Evolutionary conservation across 2,797 vertebrate species (phyloP).

Genomic region (Danio albolineatus): DNA sequence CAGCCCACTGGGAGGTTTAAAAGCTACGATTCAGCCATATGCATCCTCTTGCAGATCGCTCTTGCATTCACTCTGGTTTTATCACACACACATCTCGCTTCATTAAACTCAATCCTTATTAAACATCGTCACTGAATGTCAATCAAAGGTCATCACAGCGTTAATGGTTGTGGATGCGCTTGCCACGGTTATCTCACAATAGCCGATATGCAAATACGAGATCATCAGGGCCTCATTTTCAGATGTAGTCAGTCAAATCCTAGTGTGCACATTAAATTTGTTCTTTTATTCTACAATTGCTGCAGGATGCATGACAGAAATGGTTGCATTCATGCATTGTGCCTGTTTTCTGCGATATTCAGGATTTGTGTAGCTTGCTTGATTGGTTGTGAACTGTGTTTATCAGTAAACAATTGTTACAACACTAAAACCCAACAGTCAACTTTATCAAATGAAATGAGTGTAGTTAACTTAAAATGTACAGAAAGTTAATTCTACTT

Average conservation of each 20-base stretch:
- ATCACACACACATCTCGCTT: background rate
- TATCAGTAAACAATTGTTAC: too few relatives aligned
- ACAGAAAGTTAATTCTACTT: too few relatives aligned
- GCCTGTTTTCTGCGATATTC: too few relatives aligned
- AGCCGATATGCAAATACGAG: background rate
- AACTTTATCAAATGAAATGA: too few relatives aligned
- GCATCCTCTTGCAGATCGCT: constrained; percentile 43
- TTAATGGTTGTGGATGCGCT: background rate
- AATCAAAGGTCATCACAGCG: background rate
- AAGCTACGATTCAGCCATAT: constrained; percentile 42
- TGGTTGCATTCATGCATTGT: too few relatives aligned
- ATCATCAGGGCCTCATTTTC: background rate
- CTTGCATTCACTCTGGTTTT: background rate
- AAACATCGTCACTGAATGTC: constrained; percentile 18
- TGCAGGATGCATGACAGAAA: too few relatives aligned
- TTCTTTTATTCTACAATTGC: background rate
- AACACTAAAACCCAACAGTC: too few relatives aligned
- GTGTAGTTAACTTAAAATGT: too few relatives aligned
- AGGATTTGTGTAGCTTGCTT: too few relatives aligned
- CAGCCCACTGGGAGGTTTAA: constrained; percentile 45
- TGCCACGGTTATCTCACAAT: background rate
- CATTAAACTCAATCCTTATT: background rate
- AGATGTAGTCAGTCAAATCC: background rate
- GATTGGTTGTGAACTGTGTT: too few relatives aligned
- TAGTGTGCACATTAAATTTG: background rate